phyloP scores from a whole-genome alignment of 2,888 invertebrate species.

The Abscondita cerata region DNA sequence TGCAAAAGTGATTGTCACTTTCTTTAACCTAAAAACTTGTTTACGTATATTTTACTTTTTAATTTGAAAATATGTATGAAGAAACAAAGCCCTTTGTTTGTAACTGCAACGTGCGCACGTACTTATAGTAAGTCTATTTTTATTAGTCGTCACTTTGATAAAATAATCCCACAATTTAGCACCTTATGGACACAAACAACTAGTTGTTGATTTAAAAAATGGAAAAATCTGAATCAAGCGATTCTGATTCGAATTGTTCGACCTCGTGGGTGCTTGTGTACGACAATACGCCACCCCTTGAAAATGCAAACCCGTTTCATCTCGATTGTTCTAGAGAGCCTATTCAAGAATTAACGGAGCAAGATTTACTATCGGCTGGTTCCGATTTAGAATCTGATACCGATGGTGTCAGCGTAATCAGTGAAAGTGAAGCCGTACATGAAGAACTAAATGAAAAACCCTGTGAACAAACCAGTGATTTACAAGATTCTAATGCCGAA shows the following conservation, averaged over 20 bases:
- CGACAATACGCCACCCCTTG: conserved; percentile 4
- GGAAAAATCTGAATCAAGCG: conserved; percentile 30
- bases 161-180: neutral
- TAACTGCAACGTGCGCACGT: conserved; percentile 4
- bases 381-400: conserved; percentile 38
- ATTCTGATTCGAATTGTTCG: conserved; percentile 34
- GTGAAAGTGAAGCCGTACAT: conserved; percentile 36
- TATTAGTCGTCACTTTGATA: neutral
- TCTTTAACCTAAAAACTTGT: conserved; percentile 14
- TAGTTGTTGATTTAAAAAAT: conserved; percentile 9
- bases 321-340: conserved; percentile 31
- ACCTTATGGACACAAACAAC: conserved; percentile 18
- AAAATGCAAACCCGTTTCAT: conserved; percentile 24
- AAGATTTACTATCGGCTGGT: conserved; percentile 17
- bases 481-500: neutral
- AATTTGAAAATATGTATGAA: conserved; percentile 20
- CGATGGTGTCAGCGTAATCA: conserved; percentile 42
- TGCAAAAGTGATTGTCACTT: conserved; percentile 23
- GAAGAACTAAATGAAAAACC: conserved; percentile 9
- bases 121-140: conserved; percentile 8
- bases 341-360: conserved; percentile 34
- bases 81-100: conserved; percentile 13
- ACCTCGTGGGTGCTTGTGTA: conserved; percentile 37
- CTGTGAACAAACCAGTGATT: neutral
- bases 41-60: conserved; percentile 11